A percentile compares a stretch with the other conserved stretches of the same genome.
Evolutionary conservation across 1,140 invertebrate species (phyloP).

Genomic region (Sinella curviseta): DNA sequence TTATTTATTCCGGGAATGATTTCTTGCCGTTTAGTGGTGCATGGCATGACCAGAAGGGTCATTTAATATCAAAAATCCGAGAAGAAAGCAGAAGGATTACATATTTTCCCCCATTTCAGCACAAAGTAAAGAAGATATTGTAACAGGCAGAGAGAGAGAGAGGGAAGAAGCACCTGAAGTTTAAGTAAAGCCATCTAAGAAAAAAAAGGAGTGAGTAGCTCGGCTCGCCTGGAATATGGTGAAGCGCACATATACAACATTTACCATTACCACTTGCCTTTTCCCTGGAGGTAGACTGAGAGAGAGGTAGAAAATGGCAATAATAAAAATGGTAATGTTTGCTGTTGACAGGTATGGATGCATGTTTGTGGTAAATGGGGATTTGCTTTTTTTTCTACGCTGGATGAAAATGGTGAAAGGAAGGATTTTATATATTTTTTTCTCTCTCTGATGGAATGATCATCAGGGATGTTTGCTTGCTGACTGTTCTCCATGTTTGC

Average conservation of each 20-base stretch:
- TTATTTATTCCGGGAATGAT: neutral
- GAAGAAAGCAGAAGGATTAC: neutral
- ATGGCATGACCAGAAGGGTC: neutral
- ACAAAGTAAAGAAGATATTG: too few relatives aligned
- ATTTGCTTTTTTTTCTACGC: neutral
- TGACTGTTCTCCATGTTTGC: too few relatives aligned
- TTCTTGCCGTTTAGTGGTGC: neutral
- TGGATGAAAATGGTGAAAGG: neutral
- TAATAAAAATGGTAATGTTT: neutral
- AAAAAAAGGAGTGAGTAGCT: too few relatives aligned
- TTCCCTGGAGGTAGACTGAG: too few relatives aligned
- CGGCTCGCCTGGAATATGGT: too few relatives aligned
- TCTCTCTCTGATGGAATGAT: neutral
- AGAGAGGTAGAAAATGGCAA: neutral
- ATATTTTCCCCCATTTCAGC: too few relatives aligned
- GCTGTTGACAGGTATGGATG: neutral
- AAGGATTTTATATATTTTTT: neutral
- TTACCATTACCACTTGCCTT: too few relatives aligned
- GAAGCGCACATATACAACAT: too few relatives aligned
- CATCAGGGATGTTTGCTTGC: neutral
- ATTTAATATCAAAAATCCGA: neutral
- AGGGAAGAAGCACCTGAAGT: too few relatives aligned
- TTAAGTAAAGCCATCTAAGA: too few relatives aligned
- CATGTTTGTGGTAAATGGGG: neutral
- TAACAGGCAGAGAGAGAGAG: too few relatives aligned